phyloP scores from a whole-genome alignment of 2,113 vertebrate species.

The Pristiophorus japonicus region DNA sequence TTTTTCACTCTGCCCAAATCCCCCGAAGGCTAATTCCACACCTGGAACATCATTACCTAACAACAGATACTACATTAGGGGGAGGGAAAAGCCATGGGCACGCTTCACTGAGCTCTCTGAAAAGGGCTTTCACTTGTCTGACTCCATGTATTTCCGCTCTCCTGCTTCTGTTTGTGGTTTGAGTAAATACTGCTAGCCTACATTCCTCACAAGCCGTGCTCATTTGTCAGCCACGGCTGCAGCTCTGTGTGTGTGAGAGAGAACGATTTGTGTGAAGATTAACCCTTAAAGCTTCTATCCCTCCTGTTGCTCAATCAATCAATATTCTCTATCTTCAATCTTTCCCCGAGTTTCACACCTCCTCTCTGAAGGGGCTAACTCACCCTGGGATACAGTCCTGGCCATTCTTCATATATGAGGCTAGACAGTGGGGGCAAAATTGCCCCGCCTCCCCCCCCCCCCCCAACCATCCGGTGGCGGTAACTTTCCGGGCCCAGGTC shows the following conservation, averaged over 20 bases:
- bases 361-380: not conserved
- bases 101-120: conserved; percentile 23
- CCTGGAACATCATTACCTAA: conserved; percentile 24
- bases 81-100: not conserved
- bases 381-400: not conserved
- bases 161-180: conserved; percentile 31
- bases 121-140: conserved; percentile 30
- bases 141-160: conserved; percentile 24
- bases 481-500: too few species aligned
- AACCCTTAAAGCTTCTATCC: not conserved
- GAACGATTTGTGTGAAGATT: not conserved
- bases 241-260: not conserved
- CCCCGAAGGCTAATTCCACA: conserved; percentile 25
- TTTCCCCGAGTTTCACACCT: not conserved
- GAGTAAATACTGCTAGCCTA: conserved; percentile 14
- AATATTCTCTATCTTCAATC: not conserved
- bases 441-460: too few species aligned
- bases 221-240: conserved; percentile 7
- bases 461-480: too few species aligned
- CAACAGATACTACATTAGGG: conserved; percentile 15
- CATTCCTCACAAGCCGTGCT: conserved; percentile 21
- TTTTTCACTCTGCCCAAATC: conserved; percentile 13
- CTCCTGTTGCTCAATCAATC: not conserved
- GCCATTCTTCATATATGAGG: not conserved
- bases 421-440: not conserved